Conservation (phyloP, 2,888 invertebrate species). For the Scrobipalpa costella region DNA sequence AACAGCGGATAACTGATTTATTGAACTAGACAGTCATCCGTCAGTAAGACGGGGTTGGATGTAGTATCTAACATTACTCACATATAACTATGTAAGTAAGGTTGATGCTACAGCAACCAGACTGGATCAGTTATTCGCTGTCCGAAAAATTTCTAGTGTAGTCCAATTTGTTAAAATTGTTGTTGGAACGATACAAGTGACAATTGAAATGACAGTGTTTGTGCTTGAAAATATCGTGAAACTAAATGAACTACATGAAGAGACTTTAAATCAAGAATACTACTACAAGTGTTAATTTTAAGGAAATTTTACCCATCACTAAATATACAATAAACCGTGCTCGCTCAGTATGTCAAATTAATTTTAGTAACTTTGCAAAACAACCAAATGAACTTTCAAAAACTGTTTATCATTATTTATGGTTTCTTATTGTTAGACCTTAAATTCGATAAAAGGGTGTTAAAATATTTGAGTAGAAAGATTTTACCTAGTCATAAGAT, state of each 20-base stretch:
- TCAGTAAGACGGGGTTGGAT: constrained; percentile 75
- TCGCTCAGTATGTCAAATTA: background rate
- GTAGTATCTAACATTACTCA: constrained; percentile 51
- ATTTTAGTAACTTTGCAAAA: background rate
- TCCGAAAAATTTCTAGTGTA: constrained; percentile 76
- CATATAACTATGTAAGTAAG: constrained; percentile 29
- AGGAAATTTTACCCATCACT: constrained; percentile 6
- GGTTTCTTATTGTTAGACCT: constrained; percentile 40
- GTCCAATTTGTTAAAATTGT: constrained; percentile 71
- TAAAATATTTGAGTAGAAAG: constrained; percentile 66
- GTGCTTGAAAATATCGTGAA: constrained; percentile 50
- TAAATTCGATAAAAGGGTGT: constrained; percentile 47
- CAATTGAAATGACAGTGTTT: constrained; percentile 48
- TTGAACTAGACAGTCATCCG: constrained; percentile 78
- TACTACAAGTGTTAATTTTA: constrained; percentile 28
- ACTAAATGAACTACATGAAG: constrained; percentile 35
- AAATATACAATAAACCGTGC: background rate
- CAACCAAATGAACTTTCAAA: constrained; percentile 30
- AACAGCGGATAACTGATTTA: constrained; percentile 87
- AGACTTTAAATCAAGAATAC: constrained; percentile 25
- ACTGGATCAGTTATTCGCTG: constrained; percentile 82
- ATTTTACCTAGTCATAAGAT: constrained; percentile 79
- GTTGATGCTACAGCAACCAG: constrained; percentile 67
- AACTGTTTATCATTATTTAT: constrained; percentile 35
- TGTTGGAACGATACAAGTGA: constrained; percentile 68